phyloP scores from a whole-genome alignment of 2,888 invertebrate genomes.

The Empis stercorea region DNA sequence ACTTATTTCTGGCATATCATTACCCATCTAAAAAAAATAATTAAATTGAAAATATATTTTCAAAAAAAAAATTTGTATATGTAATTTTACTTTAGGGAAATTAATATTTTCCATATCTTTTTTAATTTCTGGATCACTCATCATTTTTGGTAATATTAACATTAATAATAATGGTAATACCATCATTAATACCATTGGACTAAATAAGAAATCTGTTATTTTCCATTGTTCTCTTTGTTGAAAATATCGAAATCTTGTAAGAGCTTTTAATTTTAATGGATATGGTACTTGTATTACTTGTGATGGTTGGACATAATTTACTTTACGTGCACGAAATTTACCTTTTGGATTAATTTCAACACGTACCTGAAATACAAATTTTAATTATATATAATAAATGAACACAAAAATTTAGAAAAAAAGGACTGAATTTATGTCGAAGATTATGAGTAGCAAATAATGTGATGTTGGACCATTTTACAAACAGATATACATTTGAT shows the following conservation, averaged over 20 bases:
- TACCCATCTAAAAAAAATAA: constrained; percentile 50
- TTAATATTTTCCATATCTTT: constrained; percentile 88
- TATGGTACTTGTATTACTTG: constrained; percentile 84
- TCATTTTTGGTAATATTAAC: constrained; percentile 88
- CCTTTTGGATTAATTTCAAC: constrained; percentile 98
- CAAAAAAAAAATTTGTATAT: not conserved
- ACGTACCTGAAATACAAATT: constrained; percentile 35
- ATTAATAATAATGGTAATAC: constrained; percentile 79
- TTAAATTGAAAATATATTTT: not conserved
- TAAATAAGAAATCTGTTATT: constrained; percentile 89
- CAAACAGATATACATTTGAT: no score
- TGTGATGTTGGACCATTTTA: no score
- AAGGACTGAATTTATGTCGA: no score
- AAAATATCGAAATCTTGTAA: constrained; percentile 75
- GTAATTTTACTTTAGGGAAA: constrained; percentile 28
- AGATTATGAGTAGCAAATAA: no score
- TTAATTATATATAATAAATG: not conserved
- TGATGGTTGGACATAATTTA: constrained; percentile 86
- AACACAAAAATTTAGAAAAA: no score
- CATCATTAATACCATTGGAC: constrained; percentile 98
- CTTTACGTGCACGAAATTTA: constrained; percentile 86
- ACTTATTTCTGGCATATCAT: constrained; percentile 89
- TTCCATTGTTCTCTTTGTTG: constrained; percentile 94
- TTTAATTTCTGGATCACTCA: constrained; percentile 96
- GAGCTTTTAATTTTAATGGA: constrained; percentile 77